Conservation (phyloP, 2,797 vertebrate species). For the Sternotherus odoratus region DNA sequence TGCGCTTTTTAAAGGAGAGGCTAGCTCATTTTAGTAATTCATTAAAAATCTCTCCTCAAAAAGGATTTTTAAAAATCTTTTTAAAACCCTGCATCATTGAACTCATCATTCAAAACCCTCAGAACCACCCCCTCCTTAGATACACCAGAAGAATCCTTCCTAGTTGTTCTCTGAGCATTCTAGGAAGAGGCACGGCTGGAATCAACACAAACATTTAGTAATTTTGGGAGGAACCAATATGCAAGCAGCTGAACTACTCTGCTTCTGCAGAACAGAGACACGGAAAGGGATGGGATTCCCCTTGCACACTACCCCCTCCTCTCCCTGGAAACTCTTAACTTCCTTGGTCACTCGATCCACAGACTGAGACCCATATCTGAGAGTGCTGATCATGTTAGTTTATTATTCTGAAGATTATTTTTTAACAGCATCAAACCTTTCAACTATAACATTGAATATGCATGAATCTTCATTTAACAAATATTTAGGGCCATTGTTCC, state of each 20-base stretch:
- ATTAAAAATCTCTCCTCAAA: background rate
- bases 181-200: background rate
- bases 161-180: background rate
- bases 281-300: background rate
- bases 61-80: background rate
- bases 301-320: constrained; percentile 1
- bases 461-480: background rate
- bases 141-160: background rate
- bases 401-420: background rate
- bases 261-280: background rate
- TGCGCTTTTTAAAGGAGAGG: background rate
- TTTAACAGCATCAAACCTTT: background rate
- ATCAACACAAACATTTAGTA: background rate
- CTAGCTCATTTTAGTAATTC: background rate
- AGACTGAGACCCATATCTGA: background rate
- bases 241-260: background rate
- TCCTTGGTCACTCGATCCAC: constrained; percentile 35
- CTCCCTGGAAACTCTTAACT: constrained; percentile 33
- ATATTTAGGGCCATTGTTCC: background rate
- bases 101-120: background rate
- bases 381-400: constrained; percentile 34
- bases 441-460: background rate
- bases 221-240: background rate
- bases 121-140: background rate
- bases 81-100: background rate